These are phyloP conservation scores for Zaprionus obscuricornis DNA, from an alignment of 2,888 invertebrate species.

Conservation along the genomic window DNA sequence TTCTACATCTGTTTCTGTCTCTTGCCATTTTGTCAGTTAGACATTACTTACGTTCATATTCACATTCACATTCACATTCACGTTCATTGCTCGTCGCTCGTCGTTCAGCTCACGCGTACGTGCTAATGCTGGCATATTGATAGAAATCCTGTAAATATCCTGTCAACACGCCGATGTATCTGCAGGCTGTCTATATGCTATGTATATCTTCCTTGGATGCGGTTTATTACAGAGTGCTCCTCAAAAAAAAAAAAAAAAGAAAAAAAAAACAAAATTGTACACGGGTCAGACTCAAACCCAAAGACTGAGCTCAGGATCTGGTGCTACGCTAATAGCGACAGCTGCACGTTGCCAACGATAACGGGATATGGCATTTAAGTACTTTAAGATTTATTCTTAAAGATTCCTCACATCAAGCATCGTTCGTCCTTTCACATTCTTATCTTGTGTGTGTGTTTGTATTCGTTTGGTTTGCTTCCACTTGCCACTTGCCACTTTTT, in stretches of 20 bases:
- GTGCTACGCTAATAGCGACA: conserved; percentile 74
- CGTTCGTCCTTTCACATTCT: conserved; percentile 10
- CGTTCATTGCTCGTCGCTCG: no score
- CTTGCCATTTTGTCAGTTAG: conserved; percentile 12
- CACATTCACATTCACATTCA: no score
- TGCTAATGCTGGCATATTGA: conserved; percentile 75
- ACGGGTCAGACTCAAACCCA: conserved; percentile 35
- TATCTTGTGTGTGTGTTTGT: conserved; percentile 34
- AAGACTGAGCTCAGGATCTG: no score
- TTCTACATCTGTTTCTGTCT: background rate
- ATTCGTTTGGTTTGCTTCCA: no score
- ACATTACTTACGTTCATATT: conserved; percentile 67
- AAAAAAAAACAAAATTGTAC: conserved; percentile 1
- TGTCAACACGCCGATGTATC: conserved; percentile 64
- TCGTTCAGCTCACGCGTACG: conserved; percentile 59
- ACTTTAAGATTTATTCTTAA: conserved; percentile 69
- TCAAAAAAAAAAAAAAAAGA: background rate
- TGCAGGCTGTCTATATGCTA: conserved; percentile 14
- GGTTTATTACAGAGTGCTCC: conserved; percentile 36
- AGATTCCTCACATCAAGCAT: conserved; percentile 41
- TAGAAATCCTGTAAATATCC: conserved; percentile 79
- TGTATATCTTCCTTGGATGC: conserved; percentile 16
- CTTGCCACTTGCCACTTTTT: background rate
- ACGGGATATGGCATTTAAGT: conserved; percentile 65
- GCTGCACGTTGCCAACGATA: conserved; percentile 73